Evolutionary conservation across 2,888 invertebrate genomes (phyloP).

Genomic region (Microplitis deprimator): DNA sequence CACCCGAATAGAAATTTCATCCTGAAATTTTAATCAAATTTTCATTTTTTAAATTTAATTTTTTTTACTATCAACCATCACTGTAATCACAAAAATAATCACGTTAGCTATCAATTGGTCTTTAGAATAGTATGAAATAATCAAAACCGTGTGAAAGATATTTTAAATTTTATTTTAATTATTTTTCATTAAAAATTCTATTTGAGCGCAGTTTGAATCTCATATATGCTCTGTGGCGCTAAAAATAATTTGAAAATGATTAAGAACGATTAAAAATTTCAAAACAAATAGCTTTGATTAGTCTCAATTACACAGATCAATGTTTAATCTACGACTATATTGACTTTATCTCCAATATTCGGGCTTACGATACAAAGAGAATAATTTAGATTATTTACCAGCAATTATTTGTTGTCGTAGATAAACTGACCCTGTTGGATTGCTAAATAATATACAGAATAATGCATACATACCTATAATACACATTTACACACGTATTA

Average conservation of each 20-base stretch:
- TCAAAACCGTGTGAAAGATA: too few relatives aligned
- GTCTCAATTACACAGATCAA: not conserved
- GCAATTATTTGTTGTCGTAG: constrained; percentile 26
- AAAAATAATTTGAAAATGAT: not conserved
- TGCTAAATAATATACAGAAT: not conserved
- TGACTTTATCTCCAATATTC: not conserved
- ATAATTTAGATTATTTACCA: constrained; percentile 55
- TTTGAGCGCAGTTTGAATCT: not conserved
- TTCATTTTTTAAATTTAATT: too few relatives aligned
- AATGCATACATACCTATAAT: constrained; percentile 30
- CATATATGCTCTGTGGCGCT: not conserved
- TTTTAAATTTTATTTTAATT: too few relatives aligned
- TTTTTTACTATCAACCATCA: too few relatives aligned
- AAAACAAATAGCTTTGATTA: not conserved
- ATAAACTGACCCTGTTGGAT: constrained; percentile 27
- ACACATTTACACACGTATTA: not conserved
- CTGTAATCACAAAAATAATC: too few relatives aligned
- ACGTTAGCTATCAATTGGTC: too few relatives aligned
- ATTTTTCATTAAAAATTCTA: not conserved
- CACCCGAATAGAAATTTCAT: too few relatives aligned
- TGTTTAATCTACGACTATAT: not conserved
- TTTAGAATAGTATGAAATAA: too few relatives aligned
- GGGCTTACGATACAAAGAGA: constrained; percentile 54
- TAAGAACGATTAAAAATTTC: not conserved
- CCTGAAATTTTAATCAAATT: too few relatives aligned